Evolutionary conservation across 2,113 vertebrate species (phyloP).

Genomic region (Bos javanicus): DNA sequence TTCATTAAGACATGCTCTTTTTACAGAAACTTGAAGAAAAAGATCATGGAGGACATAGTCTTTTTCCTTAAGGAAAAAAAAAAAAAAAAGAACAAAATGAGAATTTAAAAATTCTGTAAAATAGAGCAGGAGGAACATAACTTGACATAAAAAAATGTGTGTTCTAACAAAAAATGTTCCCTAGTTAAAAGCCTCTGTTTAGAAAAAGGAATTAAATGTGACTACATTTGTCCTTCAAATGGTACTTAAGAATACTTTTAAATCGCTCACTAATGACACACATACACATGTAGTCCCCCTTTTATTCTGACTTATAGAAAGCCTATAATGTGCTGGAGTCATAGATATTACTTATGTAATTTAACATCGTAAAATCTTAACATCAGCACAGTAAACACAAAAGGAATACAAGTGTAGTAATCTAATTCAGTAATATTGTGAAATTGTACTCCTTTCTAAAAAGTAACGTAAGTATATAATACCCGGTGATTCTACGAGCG

Average conservation of each 20-base stretch:
- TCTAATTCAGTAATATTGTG: neutral
- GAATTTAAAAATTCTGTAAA: neutral
- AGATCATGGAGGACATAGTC: neutral
- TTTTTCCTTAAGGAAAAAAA: neutral
- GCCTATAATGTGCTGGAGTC: neutral
- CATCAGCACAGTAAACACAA: neutral
- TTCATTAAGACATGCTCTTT: neutral
- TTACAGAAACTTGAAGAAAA: neutral
- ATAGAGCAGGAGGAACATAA: neutral
- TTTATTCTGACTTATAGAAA: neutral
- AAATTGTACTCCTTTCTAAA: neutral
- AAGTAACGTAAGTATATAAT: accelerated
- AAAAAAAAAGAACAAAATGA: neutral
- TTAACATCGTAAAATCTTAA: neutral
- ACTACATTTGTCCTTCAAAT: neutral
- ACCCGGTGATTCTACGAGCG: accelerated
- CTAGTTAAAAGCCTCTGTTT: neutral
- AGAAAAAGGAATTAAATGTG: neutral
- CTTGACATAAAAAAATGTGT: neutral
- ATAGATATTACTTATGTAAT: neutral
- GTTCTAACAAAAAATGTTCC: neutral
- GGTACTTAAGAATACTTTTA: neutral
- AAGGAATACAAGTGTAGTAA: neutral
- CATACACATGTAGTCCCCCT: neutral
- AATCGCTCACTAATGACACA: neutral